Evolutionary conservation across 2,113 vertebrate genomes (phyloP).

Genomic region (Microcebus ravelobensis): DNA sequence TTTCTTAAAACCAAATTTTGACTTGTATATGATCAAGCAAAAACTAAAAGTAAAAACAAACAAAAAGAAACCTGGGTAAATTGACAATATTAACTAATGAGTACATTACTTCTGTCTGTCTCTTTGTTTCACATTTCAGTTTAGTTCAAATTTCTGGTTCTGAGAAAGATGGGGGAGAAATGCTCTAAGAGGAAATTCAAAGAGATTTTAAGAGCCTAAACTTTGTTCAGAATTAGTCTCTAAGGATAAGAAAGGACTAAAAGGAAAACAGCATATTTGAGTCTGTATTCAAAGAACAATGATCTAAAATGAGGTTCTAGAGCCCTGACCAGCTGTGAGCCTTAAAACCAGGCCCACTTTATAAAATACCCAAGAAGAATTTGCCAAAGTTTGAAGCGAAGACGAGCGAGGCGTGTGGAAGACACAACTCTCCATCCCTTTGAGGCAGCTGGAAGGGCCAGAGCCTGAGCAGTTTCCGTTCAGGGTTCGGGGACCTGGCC

Average conservation of each 20-base stretch:
- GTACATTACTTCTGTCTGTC: not conserved
- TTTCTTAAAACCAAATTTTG: not conserved
- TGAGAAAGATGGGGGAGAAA: not conserved
- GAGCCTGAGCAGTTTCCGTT: not conserved
- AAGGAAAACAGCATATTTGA: not conserved
- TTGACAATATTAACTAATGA: not conserved
- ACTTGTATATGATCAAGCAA: not conserved
- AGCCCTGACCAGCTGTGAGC: not conserved
- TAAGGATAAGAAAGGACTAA: not conserved
- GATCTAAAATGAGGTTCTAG: conserved; percentile 12
- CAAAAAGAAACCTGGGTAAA: too few relatives aligned
- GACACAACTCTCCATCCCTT: not conserved
- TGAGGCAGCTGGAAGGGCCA: not conserved
- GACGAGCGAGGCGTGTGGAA: not conserved
- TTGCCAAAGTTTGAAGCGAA: not conserved
- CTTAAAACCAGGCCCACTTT: not conserved
- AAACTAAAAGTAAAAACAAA: not conserved
- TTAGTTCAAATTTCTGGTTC: not conserved
- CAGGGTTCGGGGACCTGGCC: not conserved
- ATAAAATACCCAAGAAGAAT: not conserved
- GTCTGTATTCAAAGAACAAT: not conserved
- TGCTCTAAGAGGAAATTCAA: conserved; percentile 34
- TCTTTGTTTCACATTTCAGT: not conserved
- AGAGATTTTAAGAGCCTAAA: conserved; percentile 23
- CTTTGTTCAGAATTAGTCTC: not conserved